phyloP scores from a whole-genome alignment of 1,140 invertebrate genomes.

The Brachionus koreanus region DNA sequence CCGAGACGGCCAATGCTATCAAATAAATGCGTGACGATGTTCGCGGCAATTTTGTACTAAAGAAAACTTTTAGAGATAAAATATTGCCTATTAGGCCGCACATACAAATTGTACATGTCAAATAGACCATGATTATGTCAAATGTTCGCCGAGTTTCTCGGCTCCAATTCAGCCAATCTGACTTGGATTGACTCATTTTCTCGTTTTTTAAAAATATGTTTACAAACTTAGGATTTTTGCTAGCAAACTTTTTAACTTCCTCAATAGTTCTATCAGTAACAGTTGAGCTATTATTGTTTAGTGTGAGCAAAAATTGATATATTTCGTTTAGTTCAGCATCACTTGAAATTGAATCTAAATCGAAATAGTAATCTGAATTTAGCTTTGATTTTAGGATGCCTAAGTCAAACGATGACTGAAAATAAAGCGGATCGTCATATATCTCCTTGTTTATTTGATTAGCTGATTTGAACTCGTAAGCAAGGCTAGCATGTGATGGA shows the following conservation, averaged over 20 bases:
- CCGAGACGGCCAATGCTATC: slow-evolving; percentile 7
- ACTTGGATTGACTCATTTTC: not conserved
- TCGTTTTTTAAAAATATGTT: slow-evolving; percentile 15
- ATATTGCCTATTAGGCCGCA: slow-evolving; percentile 26
- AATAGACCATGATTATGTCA: not conserved
- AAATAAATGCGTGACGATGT: slow-evolving; percentile 32
- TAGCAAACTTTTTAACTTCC: not conserved
- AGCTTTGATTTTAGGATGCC: not conserved
- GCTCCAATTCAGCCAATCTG: not conserved
- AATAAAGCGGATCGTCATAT: not conserved
- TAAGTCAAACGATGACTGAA: not conserved
- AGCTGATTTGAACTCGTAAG: not conserved
- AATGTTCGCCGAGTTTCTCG: not conserved
- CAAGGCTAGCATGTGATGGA: not conserved
- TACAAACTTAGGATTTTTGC: not conserved
- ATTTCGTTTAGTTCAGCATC: slow-evolving; percentile 1
- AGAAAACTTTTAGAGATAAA: slow-evolving; percentile 39
- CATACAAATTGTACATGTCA: not conserved
- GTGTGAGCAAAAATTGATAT: not conserved
- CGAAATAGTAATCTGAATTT: not conserved
- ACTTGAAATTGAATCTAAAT: not conserved
- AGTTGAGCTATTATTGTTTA: not conserved
- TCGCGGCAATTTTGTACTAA: slow-evolving; percentile 12
- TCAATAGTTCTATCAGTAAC: not conserved
- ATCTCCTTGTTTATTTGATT: not conserved